Evolutionary conservation across 2,113 vertebrate species (phyloP), one percentile per base, ranked within the genome.

Genomic region (Pholis gunnellus): DNA sequence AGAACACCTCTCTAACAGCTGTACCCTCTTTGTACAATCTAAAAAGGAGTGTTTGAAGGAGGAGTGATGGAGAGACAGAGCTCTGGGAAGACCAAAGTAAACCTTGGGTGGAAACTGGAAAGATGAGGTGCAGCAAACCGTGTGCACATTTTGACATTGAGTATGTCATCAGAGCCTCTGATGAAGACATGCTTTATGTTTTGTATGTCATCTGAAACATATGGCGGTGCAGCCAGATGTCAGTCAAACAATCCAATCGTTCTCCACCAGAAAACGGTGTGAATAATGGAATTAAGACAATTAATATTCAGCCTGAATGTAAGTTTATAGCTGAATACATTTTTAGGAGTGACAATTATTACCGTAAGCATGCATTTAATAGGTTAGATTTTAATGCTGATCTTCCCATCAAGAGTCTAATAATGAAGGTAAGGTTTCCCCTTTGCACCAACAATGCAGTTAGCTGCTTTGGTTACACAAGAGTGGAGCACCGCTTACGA

Each of bases 1-100:
- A 69, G 63, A 85, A 78, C 74, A 78, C n/a, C 46, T 15, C 36
- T 67, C 29, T 11, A 72, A 78, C 79, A 87, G 82, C 88, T 83
- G 77, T 72, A 78, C 9, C 27, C 60, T 56, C 77, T 81, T 83
- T 81, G 70, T 83, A 68, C 82, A 68, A 72, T 57, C 48, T 75
- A 65, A 60, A 72, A 79, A 40, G 44, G 46, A 48, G 46, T 10
- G 9, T 73, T 79, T 83, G 66, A 81, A 69, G 57, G 63, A 75
- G 63, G 31, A 52, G 40, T 9, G 57, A 60, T 31, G 29, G 52
- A 44, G 38, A 78, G 7, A 77, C 8, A 1, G 59, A 64, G 25
- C 59, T 29, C 9, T 25, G 67, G 72, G 22, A 66, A 66, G 25
- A 73, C 5, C 31, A 61, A 66, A 70, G 36, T 36, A 57, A 77